Evolutionary conservation across 1,140 invertebrate species (phyloP).

Genomic region (Spodoptera litura): DNA sequence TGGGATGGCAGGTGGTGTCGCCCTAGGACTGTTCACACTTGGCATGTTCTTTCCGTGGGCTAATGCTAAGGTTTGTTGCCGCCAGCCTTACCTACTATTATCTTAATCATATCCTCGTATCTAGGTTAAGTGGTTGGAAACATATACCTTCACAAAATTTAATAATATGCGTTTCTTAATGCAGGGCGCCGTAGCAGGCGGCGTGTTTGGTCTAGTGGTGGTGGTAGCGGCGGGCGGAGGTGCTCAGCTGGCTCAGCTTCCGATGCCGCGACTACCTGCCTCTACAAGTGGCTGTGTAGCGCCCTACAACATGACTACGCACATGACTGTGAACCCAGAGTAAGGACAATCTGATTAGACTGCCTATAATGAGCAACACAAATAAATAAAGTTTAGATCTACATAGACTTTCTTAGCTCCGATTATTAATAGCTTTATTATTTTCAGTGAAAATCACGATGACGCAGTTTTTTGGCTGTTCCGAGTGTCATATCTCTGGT

Average conservation of each 20-base stretch:
- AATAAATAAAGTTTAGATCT: background rate
- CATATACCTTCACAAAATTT: too few species aligned
- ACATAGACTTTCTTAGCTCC: too few species aligned
- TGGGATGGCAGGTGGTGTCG: slow-evolving; percentile 95
- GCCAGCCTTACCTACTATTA: background rate
- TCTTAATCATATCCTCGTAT: background rate
- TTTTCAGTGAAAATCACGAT: slow-evolving; percentile 68
- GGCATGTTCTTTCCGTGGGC: slow-evolving; percentile 96
- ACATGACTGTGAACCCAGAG: slow-evolving; percentile 45
- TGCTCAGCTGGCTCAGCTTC: slow-evolving; percentile 79
- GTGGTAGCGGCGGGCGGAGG: slow-evolving; percentile 84
- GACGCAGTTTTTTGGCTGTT: slow-evolving; percentile 86
- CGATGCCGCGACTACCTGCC: slow-evolving; percentile 68
- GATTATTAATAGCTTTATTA: background rate
- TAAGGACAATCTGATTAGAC: background rate
- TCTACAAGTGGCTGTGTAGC: slow-evolving; percentile 81
- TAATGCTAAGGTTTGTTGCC: slow-evolving; percentile 89
- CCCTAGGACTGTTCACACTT: slow-evolving; percentile 93
- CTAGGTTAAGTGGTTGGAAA: background rate
- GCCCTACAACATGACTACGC: slow-evolving; percentile 75
- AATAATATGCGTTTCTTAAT: too few species aligned
- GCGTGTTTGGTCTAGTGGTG: slow-evolving; percentile 80
- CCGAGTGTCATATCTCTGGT: slow-evolving; percentile 89
- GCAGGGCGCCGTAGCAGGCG: slow-evolving; percentile 85
- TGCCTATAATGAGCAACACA: background rate